Conservation (phyloP, 2,797 vertebrate species). For the Tokudaia tokunoshimensis region DNA sequence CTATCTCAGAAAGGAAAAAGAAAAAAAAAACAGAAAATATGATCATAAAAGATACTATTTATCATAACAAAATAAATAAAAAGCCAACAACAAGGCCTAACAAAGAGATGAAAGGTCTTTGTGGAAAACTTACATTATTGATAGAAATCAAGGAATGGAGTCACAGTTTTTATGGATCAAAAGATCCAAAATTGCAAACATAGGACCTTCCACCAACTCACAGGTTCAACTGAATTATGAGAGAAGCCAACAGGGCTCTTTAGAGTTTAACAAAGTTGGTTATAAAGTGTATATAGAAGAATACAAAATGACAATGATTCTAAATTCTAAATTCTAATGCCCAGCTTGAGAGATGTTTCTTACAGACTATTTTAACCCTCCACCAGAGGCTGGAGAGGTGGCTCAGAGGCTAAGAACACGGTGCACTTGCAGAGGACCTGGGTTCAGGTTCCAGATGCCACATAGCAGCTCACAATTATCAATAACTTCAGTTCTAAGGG, state of each 20-base stretch:
- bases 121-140: not conserved
- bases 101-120: conserved; percentile 2
- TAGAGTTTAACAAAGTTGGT: not conserved
- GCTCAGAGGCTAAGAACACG: not conserved
- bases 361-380: not conserved
- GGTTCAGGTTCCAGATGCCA: not conserved
- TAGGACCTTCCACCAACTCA: not conserved
- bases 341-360: not conserved
- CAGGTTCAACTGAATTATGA: not conserved
- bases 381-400: not conserved
- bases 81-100: not conserved
- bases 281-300: not conserved
- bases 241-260: not conserved
- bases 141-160: not conserved
- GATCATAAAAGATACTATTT: not conserved
- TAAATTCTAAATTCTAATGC: not conserved
- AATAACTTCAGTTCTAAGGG: not conserved
- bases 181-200: not conserved
- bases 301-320: not conserved
- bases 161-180: not conserved
- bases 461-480: not conserved
- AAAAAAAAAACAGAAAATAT: not conserved
- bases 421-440: not conserved
- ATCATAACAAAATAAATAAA: conserved; percentile 10
- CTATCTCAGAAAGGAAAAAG: not conserved